These are phyloP conservation scores for Piprites chloris DNA, from an alignment of 2,113 vertebrate genomes.

Conservation along the genomic window DNA sequence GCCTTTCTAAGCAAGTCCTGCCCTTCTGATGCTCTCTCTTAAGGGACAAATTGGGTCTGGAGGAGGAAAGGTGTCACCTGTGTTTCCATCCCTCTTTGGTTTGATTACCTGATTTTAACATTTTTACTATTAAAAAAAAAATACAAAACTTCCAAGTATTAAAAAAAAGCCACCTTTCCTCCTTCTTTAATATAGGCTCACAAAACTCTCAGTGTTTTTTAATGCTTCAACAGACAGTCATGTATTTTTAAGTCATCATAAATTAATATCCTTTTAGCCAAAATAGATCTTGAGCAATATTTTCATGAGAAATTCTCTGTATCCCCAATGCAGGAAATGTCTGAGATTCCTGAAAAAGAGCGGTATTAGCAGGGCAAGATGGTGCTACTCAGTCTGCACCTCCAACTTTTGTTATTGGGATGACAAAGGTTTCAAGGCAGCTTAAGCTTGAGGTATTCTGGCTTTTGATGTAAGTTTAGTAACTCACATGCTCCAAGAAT, in stretches of 20 bases:
- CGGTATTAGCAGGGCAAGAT: background rate
- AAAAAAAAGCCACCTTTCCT: background rate
- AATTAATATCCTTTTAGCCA: constrained; percentile 22
- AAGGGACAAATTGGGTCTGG: background rate
- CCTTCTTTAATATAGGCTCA: background rate
- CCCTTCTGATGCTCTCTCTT: fast-evolving
- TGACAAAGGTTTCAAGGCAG: background rate
- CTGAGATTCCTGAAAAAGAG: constrained; percentile 32
- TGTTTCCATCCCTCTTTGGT: background rate
- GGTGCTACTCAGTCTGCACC: background rate
- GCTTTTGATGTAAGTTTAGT: background rate
- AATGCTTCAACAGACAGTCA: background rate
- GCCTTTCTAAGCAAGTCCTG: background rate
- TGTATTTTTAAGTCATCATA: background rate
- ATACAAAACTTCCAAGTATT: background rate
- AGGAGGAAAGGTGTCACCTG: background rate
- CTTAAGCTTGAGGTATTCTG: background rate
- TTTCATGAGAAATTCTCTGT: constrained; percentile 21
- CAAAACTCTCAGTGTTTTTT: background rate
- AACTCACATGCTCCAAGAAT: background rate
- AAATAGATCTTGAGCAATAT: constrained; percentile 3
- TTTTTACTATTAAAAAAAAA: background rate
- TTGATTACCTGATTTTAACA: background rate
- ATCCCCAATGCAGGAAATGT: constrained; percentile 20
- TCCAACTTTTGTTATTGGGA: background rate